Evolutionary conservation across 2,888 invertebrate species (phyloP).

Genomic region (Diadromus collaris): DNA sequence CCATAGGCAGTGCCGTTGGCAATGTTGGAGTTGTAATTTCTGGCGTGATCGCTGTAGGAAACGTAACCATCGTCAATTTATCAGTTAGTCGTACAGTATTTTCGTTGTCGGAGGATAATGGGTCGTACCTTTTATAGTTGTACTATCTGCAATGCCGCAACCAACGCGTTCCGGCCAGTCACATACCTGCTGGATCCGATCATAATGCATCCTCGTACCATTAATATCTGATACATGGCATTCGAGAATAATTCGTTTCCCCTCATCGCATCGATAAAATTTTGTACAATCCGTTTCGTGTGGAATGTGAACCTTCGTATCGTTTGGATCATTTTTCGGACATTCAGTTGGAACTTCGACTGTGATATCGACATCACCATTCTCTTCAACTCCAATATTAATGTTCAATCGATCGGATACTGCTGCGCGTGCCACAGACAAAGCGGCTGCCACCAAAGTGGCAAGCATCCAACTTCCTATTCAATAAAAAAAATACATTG

Average conservation of each 20-base stretch:
- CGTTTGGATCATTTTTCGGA: conserved; percentile 56
- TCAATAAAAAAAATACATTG: conserved; percentile 25
- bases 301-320: conserved; percentile 60
- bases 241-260: conserved; percentile 37
- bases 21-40: conserved; percentile 5
- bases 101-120: not conserved
- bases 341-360: conserved; percentile 61
- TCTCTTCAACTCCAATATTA: not conserved
- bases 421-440: conserved; percentile 1
- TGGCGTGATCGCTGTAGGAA: conserved; percentile 5
- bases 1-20: not conserved
- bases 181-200: conserved; percentile 60
- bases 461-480: conserved; percentile 33
- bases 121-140: conserved; percentile 35
- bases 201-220: conserved; percentile 57
- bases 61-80: not conserved
- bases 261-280: conserved; percentile 58
- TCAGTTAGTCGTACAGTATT: not conserved
- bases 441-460: conserved; percentile 40
- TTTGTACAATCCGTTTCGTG: conserved; percentile 58
- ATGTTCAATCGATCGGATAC: not conserved
- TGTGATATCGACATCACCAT: not conserved
- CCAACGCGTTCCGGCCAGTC: conserved; percentile 62
- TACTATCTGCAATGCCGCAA: conserved; percentile 38
- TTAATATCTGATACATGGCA: conserved; percentile 57